Base-by-base conservation (phyloP, 2,888 invertebrate species). In the Lochmaea capreae region DNA sequence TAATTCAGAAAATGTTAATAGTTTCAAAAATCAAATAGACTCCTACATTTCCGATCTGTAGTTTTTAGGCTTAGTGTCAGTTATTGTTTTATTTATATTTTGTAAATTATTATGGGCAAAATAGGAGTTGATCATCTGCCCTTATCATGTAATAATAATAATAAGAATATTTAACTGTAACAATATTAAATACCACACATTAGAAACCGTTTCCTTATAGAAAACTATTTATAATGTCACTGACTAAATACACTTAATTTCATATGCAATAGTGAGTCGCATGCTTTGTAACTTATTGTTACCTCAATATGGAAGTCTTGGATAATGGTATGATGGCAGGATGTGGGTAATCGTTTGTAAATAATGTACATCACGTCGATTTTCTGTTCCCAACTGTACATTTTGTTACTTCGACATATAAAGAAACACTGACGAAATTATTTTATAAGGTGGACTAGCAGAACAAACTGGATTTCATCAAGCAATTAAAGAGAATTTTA, bases 261-360 rank as follows among this genome's bases (percentile, higher is more conserved):
- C 33, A 71, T 71, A 74, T 74, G 70, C 74, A 52, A 43, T 57
- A 57, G 67, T 46, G 62, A 67, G 67, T 61, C 63, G 62, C 58
- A 33, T 43, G 52, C 67, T 57, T 72, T 65, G 72, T 68, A 66
- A 71, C 67, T 71, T 74, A 74, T 74, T 74, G 74, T 74, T 73
- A 54, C 66, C 72, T 65, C 63, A 63, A 74, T 67, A 74, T 65
- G 71, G 74, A 58, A 67, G 71, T 65, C 67, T 71, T 71, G 65
- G 71, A 74, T 74, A 74, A 74, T 67, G 46, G 33, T 65, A 67
- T 59, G 26, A 54, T 54, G 67, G 42, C 74, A 74, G 74, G 74
- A 74, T 74, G 69, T 71, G 67, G 62, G 67, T 52, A 71, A 42
- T 71, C 62, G 57, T 74, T 57, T 58, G 61, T 74, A 71, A 71